These are phyloP conservation scores for Bothrops jararaca DNA, from an alignment of 2,113 vertebrate genomes.

Conservation along the genomic window DNA sequence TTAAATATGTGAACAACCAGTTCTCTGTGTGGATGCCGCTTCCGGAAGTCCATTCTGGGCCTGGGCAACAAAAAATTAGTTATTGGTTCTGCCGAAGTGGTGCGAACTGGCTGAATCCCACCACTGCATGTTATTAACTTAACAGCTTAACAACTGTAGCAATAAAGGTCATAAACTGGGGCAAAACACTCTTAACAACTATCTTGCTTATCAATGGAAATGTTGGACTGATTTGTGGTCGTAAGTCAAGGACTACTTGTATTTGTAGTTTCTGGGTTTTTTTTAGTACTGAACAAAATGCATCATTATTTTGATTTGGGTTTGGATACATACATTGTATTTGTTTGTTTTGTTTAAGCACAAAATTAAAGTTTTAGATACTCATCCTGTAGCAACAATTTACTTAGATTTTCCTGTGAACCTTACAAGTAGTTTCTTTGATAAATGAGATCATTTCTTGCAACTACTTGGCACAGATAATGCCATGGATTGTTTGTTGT, in stretches of 20 bases:
- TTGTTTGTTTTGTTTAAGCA: conserved; percentile 29
- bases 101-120: too few relatives aligned
- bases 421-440: conserved; percentile 52
- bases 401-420: conserved; percentile 46
- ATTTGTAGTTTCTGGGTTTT: neutral
- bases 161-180: neutral
- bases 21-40: too few relatives aligned
- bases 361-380: conserved; percentile 30
- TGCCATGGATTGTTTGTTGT: conserved; percentile 59
- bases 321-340: neutral
- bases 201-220: neutral
- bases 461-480: conserved; percentile 57
- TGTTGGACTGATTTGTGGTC: neutral
- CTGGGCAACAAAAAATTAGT: too few relatives aligned
- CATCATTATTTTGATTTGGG: conserved; percentile 30
- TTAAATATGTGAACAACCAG: too few relatives aligned
- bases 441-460: conserved; percentile 59
- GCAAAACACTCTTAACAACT: neutral
- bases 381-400: conserved; percentile 40
- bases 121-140: neutral
- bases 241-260: neutral
- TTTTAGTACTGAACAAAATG: neutral
- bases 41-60: too few relatives aligned
- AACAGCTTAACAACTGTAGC: neutral
- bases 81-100: too few relatives aligned